Evolutionary conservation across 2,888 invertebrate genomes (phyloP), one percentile per base, ranked within the genome.

Genomic region (Catocala sponsa): DNA sequence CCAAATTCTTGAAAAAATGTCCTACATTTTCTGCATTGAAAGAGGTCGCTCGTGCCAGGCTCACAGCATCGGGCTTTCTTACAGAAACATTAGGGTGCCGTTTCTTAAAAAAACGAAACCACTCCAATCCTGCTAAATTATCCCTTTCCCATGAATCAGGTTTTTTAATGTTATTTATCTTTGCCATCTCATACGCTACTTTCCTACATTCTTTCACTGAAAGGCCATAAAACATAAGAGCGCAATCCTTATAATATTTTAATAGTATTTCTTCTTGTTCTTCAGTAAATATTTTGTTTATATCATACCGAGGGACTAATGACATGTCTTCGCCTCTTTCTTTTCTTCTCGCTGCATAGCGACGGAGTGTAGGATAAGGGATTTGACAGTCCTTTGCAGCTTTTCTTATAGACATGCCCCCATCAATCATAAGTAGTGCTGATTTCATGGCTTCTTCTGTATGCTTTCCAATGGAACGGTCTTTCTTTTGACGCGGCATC

Each of bases 51-150:
- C 47, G 15, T 47, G 47, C 47, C 10, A 47, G 47, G 15, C 47
- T 25, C 10, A 47, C 15, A 47, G 47, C 47, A 32, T 47, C 47
- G 9, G 47, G 47, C 32, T 47, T 15, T 25, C 15, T 47, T 11
- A 25, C 47, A 6, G 47, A 25, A 25, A 47, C 15, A 25, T 47
- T 9, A 25, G 10, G 47, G 15, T 15, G 11, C 10, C 13, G 9
- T 48, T 32, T 25, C n/a, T 48, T 48, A 9, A 48, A 47, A 9
- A 9, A 38, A 6, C 35, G 35, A 35, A 50, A 33, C 35, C 50
- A 33, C 4, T 55, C 55, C 5, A n/a, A 25, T 6, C 47, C 55
- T 6, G 55, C 55, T 25, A 55, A 41, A 11, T 48, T 6, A 25
- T 48, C 11, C 6, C 4, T 9, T 6, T 10, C 13, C 48, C 55